Evolutionary conservation across 2,797 vertebrate species (phyloP).

Genomic region (Hemibagrus guttatus): DNA sequence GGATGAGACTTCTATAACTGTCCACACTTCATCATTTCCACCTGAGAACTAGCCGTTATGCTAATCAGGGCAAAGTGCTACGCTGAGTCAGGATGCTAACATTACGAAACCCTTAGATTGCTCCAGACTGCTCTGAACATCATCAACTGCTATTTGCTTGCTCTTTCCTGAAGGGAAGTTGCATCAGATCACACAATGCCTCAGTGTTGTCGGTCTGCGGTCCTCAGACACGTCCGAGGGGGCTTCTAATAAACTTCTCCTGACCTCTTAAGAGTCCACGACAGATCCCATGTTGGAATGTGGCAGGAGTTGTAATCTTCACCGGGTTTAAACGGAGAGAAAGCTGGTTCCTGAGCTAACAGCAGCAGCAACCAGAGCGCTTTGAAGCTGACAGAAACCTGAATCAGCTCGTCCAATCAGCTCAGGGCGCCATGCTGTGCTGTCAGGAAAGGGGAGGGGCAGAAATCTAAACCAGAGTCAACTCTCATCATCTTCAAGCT

Average conservation of each 20-base stretch:
- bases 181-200: not conserved
- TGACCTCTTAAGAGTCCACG: not conserved
- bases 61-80: not conserved
- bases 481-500: conserved; percentile 63
- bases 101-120: no score
- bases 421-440: not conserved
- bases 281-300: not conserved
- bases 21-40: not conserved
- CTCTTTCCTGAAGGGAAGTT: not conserved
- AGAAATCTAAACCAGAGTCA: conserved; percentile 53
- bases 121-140: not conserved
- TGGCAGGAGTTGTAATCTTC: not conserved
- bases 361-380: not conserved
- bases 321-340: not conserved
- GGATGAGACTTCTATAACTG: not conserved
- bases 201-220: not conserved
- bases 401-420: conserved; percentile 24
- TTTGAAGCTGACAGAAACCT: not conserved
- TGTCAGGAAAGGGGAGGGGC: not conserved
- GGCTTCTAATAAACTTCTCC: not conserved
- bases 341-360: conserved; percentile 26
- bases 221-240: not conserved
- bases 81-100: no score
- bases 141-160: not conserved
- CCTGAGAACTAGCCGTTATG: no score